These are phyloP conservation scores for Perodicticus potto DNA, from an alignment of 2,797 vertebrate genomes.

Conservation along the genomic window DNA sequence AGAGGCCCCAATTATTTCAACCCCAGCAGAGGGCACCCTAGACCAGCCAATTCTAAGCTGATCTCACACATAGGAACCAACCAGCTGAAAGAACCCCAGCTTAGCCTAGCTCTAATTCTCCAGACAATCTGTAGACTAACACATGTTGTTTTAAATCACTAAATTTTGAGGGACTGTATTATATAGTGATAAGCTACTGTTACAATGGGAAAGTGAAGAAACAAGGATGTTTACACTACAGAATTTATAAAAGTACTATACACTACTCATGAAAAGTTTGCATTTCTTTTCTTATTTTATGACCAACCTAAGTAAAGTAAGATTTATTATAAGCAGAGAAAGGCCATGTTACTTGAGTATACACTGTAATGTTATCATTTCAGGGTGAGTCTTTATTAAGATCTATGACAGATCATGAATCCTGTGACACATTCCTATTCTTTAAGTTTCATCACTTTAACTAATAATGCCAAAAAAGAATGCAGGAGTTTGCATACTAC, in stretches of 20 bases:
- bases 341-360: neutral
- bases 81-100: neutral
- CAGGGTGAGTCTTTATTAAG: neutral
- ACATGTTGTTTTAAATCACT: neutral
- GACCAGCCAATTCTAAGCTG: neutral
- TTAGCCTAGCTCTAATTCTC: neutral
- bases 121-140: neutral
- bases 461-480: slow-evolving; percentile 8
- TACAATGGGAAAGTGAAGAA: neutral
- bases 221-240: neutral
- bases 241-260: slow-evolving; percentile 17
- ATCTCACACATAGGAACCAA: neutral
- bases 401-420: neutral
- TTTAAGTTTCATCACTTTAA: slow-evolving; percentile 53
- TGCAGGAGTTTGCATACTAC: neutral
- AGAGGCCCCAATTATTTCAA: neutral
- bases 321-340: slow-evolving; percentile 47
- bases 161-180: neutral
- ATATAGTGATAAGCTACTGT: neutral
- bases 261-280: neutral
- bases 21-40: neutral
- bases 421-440: neutral
- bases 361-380: neutral
- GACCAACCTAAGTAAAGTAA: neutral
- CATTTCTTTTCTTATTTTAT: slow-evolving; percentile 12